Evolutionary conservation across 2,888 invertebrate species (phyloP), one percentile per base, ranked within the genome.

Genomic region (Sepiola atlantica): DNA sequence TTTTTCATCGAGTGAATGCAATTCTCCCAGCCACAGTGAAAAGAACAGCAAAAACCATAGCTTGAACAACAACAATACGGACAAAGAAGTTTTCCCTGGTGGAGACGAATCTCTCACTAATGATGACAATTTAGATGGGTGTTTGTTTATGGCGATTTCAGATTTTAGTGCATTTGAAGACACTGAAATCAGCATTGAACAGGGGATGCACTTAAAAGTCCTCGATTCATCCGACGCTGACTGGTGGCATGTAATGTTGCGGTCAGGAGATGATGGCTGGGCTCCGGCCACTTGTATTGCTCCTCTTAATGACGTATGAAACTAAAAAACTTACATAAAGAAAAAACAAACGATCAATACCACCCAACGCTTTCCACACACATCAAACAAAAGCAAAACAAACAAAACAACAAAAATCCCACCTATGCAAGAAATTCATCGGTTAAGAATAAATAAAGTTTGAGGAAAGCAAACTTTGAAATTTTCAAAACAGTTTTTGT

Each of bases 121-220:
- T 14, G 20, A 77, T 77, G n/a, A n/a, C 21, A n/a, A 3, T n/a
- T 14, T 16, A 14, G 28, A 20, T 92, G 55, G n/a, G 18, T 10
- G 92, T 55, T 54, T 24, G 12, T 92, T 55, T 92, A 35, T 92
- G n/a, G 54, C 18, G 16, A 6, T 92, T 28, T 28, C 45, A 55
- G 92, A 92, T 92, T 92, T 92, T 55, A 92, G 92, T 92, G 92
- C 92, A 28, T 92, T 92, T 12, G 45, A 55, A 55, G 92, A 92
- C 4, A n/a, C n/a, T 16, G 92, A 92, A 16, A 45, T 92, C 3
- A 55, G 54, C 18, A n/a, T 92, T n/a, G 92, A 92, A 28, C 28
- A 92, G n/a, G 92, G 92, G 8, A 92, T 92, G 92, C 54, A 21
- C 8, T 28, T 92, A 54, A 92, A 35, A 55, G 55, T 92, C 28